Conservation (phyloP, 2,797 vertebrate genomes). For the Sebastes steindachneri region DNA sequence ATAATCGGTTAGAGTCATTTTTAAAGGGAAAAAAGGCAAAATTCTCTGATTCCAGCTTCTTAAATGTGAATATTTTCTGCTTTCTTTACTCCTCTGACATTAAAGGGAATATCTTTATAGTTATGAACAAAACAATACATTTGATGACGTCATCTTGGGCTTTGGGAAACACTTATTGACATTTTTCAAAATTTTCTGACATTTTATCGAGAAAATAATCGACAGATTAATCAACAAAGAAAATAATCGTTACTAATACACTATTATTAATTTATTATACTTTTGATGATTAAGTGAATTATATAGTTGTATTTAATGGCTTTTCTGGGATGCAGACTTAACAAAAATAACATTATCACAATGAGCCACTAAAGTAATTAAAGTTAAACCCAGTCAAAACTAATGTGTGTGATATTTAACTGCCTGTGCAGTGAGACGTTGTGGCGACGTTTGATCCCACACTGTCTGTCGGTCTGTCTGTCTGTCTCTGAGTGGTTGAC, state of each 20-base stretch:
- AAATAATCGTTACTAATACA: not conserved
- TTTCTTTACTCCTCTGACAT: too few species aligned
- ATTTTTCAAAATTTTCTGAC: too few species aligned
- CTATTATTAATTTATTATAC: not conserved
- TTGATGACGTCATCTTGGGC: too few species aligned
- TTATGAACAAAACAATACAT: too few species aligned
- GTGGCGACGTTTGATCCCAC: conserved; percentile 54
- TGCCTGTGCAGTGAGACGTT: conserved; percentile 8
- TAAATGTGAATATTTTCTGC: too few species aligned
- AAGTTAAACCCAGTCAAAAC: not conserved
- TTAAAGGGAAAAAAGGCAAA: too few species aligned
- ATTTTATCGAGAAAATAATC: too few species aligned
- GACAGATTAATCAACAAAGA: too few species aligned
- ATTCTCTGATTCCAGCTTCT: too few species aligned
- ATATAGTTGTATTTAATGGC: not conserved
- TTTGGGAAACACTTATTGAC: too few species aligned
- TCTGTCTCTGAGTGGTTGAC: conserved; percentile 30
- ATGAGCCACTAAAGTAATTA: not conserved
- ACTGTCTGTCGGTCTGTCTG: conserved; percentile 14
- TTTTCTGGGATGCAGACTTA: not conserved
- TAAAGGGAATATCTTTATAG: too few species aligned
- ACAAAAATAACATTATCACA: not conserved
- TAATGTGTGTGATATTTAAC: not conserved
- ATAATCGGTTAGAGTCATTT: too few species aligned
- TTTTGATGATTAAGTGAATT: not conserved